Evolutionary conservation across 2,113 vertebrate species (phyloP), one percentile per base, ranked within the genome.

Genomic region (Pteropus alecto): DNA sequence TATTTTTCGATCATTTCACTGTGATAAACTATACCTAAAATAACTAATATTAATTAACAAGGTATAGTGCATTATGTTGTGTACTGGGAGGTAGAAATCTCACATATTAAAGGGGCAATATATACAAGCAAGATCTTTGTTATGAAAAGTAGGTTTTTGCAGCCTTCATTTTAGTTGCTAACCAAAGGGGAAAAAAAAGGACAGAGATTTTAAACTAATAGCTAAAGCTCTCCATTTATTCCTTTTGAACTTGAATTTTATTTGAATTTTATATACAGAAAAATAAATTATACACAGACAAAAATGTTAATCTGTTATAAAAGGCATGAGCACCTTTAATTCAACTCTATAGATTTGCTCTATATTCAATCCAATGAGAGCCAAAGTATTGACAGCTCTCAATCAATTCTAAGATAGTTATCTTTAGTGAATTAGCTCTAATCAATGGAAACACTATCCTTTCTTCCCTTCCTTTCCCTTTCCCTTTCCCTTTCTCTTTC

Each of bases 1-100:
- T 84, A 51, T 92, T 84, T 98, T 60, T 93, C 58, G 19, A 68
- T 94, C 4, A 91, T 84, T 96, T 97, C 78, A 88, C 78, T 70
- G 33, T 93, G 61, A 41, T 54, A 46, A 90, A 54, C 21, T 68
- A 24, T 56, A 85, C 73, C 4, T 46, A 84, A 38, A 21, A 65
- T n/a, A 94, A 60, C 11, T 38, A 89, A 41, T 87, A 61, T 60
- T 79, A 7, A 73, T 46, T 83, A 63, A 13, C 9, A 60, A 58
- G 60, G 58, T 54, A 51, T 2, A 84, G 54, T 67, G 12, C 54
- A 60, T 61, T 77, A 10, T 54, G 30, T 10, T 74, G 4, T 63
- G 0, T 33, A 60, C 30, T 60, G 7, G 24, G 28, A 35, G 10
- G n/a, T 21, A 83, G 24, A 86, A 90, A 81, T 2, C 5, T 87